phyloP scores from a whole-genome alignment of 92 coral and sea anemone genomes.

The Hydrozoanthus gracilis region DNA sequence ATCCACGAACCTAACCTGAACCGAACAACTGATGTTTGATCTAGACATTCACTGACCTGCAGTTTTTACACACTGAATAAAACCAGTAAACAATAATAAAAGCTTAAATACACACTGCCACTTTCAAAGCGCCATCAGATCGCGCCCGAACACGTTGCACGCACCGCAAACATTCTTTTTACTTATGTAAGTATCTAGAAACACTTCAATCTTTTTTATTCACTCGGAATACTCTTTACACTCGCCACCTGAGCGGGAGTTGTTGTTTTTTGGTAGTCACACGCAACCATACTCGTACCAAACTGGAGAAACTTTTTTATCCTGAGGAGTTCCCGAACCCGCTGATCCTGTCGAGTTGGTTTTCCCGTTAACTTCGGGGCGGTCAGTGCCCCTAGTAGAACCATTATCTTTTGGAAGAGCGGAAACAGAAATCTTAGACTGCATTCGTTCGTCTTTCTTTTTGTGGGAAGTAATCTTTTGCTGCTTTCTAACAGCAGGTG shows the following conservation, averaged over 20 bases:
- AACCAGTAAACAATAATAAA: not conserved
- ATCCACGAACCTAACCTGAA: no score
- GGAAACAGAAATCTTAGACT: not conserved
- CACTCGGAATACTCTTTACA: not conserved
- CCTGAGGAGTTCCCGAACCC: conserved; percentile 32
- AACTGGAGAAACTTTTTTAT: conserved; percentile 68
- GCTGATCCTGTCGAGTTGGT: conserved; percentile 16
- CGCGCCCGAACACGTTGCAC: not conserved
- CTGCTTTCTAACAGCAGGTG: conserved; percentile 32
- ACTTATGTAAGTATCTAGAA: not conserved
- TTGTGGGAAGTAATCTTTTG: conserved; percentile 2
- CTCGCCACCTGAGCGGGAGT: not conserved
- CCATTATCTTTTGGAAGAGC: conserved; percentile 2
- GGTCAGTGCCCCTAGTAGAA: not conserved
- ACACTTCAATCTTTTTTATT: not conserved
- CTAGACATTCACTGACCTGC: conserved; percentile 12
- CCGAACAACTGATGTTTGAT: not conserved
- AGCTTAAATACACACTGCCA: not conserved
- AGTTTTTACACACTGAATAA: not conserved
- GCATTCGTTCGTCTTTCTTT: conserved; percentile 26
- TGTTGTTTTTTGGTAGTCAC: not conserved
- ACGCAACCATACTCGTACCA: conserved; percentile 95
- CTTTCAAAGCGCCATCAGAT: not conserved
- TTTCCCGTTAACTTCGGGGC: not conserved
- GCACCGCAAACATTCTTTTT: not conserved